Evolutionary conservation across 2,797 vertebrate genomes (phyloP).

Genomic region (Falco concolor): DNA sequence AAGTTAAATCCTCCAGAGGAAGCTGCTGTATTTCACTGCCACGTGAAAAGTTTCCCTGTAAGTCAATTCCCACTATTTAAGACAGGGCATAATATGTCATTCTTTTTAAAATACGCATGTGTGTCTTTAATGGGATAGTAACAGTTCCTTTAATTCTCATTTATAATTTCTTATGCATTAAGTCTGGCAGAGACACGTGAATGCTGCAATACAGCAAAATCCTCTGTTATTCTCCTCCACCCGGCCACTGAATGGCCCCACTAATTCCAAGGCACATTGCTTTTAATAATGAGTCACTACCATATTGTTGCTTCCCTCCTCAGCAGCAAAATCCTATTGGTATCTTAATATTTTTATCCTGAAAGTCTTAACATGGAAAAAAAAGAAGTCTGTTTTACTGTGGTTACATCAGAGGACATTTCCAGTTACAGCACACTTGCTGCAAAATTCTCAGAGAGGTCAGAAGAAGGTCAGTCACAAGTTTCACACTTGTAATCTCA

Average conservation of each 20-base stretch:
- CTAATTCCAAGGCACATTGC: neutral
- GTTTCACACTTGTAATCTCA: slow-evolving; percentile 8
- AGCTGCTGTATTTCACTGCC: neutral
- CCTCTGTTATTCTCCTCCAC: neutral
- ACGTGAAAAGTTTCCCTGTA: neutral
- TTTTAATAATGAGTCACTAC: neutral
- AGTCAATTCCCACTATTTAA: neutral
- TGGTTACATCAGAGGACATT: neutral
- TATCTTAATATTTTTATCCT: neutral
- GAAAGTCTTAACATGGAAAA: neutral
- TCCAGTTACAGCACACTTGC: neutral
- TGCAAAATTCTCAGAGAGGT: neutral
- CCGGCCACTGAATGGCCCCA: neutral
- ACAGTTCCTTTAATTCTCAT: neutral
- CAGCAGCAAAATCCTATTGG: neutral
- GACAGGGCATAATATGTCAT: neutral
- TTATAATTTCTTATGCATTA: neutral
- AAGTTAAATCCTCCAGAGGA: neutral
- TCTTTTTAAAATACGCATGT: neutral
- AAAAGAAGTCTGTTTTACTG: neutral
- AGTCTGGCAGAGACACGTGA: neutral
- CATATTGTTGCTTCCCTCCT: neutral
- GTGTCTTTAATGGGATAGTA: neutral
- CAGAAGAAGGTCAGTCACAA: slow-evolving; percentile 18
- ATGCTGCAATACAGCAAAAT: neutral